These are phyloP conservation scores for Tautogolabrus adspersus DNA, from an alignment of 2,113 vertebrate genomes.

Conservation along the genomic window DNA sequence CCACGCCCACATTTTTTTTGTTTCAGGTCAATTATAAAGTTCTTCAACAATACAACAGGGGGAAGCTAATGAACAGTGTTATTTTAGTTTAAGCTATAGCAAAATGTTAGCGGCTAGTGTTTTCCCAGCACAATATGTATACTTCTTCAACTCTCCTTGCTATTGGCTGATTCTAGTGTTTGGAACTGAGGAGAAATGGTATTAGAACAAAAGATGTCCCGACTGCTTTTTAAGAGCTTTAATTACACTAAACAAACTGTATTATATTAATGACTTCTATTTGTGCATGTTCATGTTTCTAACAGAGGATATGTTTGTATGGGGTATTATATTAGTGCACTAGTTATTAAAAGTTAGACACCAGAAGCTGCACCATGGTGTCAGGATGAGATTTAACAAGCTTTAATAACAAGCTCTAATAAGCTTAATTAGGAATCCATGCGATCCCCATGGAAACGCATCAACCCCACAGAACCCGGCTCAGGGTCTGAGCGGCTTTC, in stretches of 20 bases:
- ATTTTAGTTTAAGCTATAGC: too few species aligned
- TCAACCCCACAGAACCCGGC: constrained; percentile 65
- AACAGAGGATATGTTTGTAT: background rate
- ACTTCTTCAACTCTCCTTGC: too few species aligned
- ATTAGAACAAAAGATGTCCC: too few species aligned
- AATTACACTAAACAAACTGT: constrained; percentile 70
- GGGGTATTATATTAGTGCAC: constrained; percentile 16
- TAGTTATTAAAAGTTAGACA: constrained; percentile 73
- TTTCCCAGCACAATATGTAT: too few species aligned
- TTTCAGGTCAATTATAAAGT: too few species aligned
- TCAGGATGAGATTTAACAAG: constrained; percentile 81
- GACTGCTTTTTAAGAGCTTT: constrained; percentile 49
- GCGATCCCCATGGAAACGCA: constrained; percentile 77
- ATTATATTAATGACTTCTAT: constrained; percentile 47
- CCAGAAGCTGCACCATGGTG: constrained; percentile 66
- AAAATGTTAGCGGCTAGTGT: too few species aligned
- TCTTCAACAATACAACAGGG: too few species aligned
- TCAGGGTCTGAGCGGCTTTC: constrained; percentile 68
- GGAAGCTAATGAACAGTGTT: too few species aligned
- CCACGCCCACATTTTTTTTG: too few species aligned
- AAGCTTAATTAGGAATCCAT: constrained; percentile 83
- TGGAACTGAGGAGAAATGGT: too few species aligned
- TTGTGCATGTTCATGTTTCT: constrained; percentile 30
- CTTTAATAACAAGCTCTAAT: constrained; percentile 81
- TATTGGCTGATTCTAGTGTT: too few species aligned